Base-by-base conservation (phyloP, 2,888 invertebrate genomes). In the Serrognathus titanus region DNA sequence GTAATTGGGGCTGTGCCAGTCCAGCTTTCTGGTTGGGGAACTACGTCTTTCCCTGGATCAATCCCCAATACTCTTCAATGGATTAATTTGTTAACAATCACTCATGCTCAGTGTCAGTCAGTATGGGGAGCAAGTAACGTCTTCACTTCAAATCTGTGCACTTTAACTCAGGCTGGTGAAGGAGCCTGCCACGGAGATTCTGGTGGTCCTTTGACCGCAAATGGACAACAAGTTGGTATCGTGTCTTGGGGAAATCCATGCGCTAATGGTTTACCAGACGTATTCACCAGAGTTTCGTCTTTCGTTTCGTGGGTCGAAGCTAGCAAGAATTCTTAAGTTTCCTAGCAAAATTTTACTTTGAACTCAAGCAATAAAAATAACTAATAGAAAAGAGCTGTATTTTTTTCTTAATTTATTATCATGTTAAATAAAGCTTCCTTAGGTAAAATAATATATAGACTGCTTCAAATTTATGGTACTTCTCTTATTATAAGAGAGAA, bases 121-220 rank as follows among this genome's bases (percentile, higher is more conserved):
- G 74, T 78, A 48, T 78, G 79, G 66, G 68, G 53, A 11, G 51
- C 41, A 39, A 61, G 66, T 8, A 77, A 77, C 76, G 3, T 71
- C 76, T 0, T 82, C 85, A 67, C 76, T 3, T 71, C 76, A 0
- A 82, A 52, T 24, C 35, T 57, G 12, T 85, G 85, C 64, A 83
- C 85, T 0, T 71, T 83, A 16, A 84, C 83, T 36, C 80, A 76
- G 66, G 68, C 71, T 45, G 85, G 84, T 0, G 81, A 85, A 73
- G 85, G 85, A 0, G 83, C 83, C 61, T 85, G 85, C 65, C 83
- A 83, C 67, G 85, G 58, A 5, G 62, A 62, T 47, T 62, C 62
- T 31, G 62, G 62, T 36, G 58, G 62, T 20, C 60, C 62, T 9
- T 39, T 62, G 36, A 55, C 50, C 4, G 36, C 49, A 16, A 50